Base-by-base conservation (phyloP, 2,888 invertebrate genomes). In the Ophion costatus region DNA sequence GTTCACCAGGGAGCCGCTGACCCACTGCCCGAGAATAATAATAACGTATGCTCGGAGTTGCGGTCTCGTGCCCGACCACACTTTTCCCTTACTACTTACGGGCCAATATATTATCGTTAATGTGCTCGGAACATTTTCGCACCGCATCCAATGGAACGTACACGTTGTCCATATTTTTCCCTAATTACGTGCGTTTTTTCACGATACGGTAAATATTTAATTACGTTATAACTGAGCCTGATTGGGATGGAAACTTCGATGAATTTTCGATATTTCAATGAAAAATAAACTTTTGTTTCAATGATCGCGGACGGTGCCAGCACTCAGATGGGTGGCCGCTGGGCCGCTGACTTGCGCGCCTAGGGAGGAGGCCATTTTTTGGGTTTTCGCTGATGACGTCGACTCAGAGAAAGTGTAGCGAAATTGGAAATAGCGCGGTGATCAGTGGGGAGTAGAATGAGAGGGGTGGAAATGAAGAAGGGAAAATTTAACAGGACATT, bases 61-160 rank as follows among this genome's bases (percentile, higher is more conserved):
- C 24, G 17, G 63, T 79, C 14, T 69, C 64, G 64, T 42, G 83
- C 74, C 83, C 42, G 83, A 83, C 80, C 83, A 83, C 14, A 70
- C 20, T 77, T 59, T 45, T 67, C 59, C 59, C 45, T 80, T 56
- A 76, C 80, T 66, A 71, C 71, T 80, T 63, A 76, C 14, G 22
- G 29, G 57, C 24, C 59, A 75, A 83, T 80, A 9, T 64, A 83
- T 83, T 56, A 73, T 51, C 33, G 24, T 69, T 61, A 78, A 78
- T 42, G 61, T 3, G 57, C 17, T 17, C 11, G 20, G 20, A 78
- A 45, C 29, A 42, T 69, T 78, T 69, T 45, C 42, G 61, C 51
- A 59, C 42, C 69, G 20, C 69, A 51, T 45, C 78, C 42, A 70
- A 69, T 61, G 20, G 17, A 10, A 78, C 45, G 6, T 17, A 1